Evolutionary conservation across 1,140 invertebrate genomes (phyloP), one percentile per base, ranked within the genome.

Genomic region (Cyclina sinensis): DNA sequence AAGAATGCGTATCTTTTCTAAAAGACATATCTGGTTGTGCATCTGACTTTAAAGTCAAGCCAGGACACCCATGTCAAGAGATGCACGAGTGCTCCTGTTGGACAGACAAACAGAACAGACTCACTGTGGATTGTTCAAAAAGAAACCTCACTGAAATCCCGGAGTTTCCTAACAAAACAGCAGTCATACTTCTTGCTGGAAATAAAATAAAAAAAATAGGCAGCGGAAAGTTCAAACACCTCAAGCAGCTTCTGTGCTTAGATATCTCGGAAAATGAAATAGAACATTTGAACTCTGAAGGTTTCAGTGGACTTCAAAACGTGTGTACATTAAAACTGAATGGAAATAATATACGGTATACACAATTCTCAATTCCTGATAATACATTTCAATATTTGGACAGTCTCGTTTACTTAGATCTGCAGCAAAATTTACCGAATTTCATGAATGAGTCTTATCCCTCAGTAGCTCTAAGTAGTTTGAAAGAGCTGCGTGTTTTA

Each of bases 221-320:
- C 0, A 5, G 1, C 24, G 59, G 80, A 24, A 51, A 32, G 0
- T 82, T 82, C 27, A 21, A 48, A 46, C 24, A 68, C 30, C 27
- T 65, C 2, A 24, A 32, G 39, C 24, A 62, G 14, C 59, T 82
- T 5, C 27, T n/a, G n/a, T 46, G 18, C 27, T 39, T 82, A 43
- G 80, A 82, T 24, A 32, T 82, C 1, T 82, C 80, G 39, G 12
- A 27, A 11, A 68, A 82, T 48, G 14, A n/a, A 43, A 65, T 82
- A 2, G 1, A 43, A 82, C 35, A 43, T 1, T 32, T 82, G 14
- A 30, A 16, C 3, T 1, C 30, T 18, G 57, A 32, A 4, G 18
- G n/a, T 1, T 82, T 82, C 68, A 1, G 11, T 11, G 80, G 80
- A 16, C 62, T 82, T 32, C 11, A 68, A 14, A 46, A 37, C 24